A percentile compares a stretch with the other conserved stretches of the same genome.
These are phyloP conservation scores for Amphiura filiformis DNA, from an alignment of 35 echinoderm and acorn worm species.

Conservation along the genomic window DNA sequence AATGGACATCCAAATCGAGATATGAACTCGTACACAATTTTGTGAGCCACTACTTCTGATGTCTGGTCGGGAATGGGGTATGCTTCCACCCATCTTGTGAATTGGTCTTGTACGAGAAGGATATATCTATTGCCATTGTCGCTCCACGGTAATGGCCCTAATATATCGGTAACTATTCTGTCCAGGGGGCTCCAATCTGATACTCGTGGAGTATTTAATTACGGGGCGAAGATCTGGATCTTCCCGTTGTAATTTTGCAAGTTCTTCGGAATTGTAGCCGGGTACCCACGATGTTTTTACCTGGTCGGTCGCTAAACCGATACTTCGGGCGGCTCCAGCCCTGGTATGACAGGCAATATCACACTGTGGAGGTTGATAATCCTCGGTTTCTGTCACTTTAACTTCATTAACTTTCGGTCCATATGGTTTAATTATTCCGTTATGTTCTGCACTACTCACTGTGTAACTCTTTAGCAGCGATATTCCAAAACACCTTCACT, in stretches of 20 bases:
- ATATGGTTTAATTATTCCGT: too few species aligned
- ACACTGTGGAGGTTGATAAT: too few species aligned
- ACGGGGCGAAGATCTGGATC: neutral
- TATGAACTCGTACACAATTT: constrained; percentile 55
- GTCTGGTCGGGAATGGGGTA: constrained; percentile 67
- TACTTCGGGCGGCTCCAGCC: too few species aligned
- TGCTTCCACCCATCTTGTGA: constrained; percentile 59
- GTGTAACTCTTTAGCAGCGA: too few species aligned
- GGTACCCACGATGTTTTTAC: neutral
- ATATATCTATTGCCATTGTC: constrained; percentile 51
- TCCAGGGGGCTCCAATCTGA: constrained; percentile 53
- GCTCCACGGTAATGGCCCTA: constrained; percentile 50
- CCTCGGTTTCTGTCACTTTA: too few species aligned
- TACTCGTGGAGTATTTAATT: constrained; percentile 23
- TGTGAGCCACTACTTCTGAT: constrained; percentile 45
- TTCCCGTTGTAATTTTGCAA: neutral
- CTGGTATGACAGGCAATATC: too few species aligned
- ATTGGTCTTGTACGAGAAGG: constrained; percentile 43
- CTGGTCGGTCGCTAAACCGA: neutral
- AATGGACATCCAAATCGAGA: constrained; percentile 44
- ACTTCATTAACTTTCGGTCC: too few species aligned
- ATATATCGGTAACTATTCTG: constrained; percentile 47
- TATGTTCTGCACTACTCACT: too few species aligned
- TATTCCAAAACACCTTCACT: too few species aligned
- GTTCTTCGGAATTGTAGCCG: neutral